phyloP scores from a whole-genome alignment of 2,113 vertebrate species.

The Macroglossus sobrinus region DNA sequence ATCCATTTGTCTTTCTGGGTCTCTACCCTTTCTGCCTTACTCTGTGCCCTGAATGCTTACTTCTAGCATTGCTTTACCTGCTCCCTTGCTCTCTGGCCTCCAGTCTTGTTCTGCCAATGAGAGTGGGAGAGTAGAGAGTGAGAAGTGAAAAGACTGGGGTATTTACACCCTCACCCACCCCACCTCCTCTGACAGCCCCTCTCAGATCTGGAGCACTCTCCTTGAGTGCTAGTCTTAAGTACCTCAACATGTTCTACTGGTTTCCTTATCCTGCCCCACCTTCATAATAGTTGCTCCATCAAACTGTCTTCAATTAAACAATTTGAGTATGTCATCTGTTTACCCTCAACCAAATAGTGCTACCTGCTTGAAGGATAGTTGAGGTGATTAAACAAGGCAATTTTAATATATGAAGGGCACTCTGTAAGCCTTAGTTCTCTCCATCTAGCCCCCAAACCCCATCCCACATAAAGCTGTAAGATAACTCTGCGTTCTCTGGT shows the following conservation, averaged over 20 bases:
- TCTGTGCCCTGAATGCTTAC: background rate
- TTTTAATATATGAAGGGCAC: background rate
- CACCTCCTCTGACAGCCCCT: background rate
- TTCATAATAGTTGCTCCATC: background rate
- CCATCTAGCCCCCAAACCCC: background rate
- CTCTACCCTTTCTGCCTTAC: background rate
- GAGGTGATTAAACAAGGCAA: background rate
- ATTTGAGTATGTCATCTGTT: background rate
- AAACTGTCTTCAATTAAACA: background rate
- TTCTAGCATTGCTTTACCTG: background rate
- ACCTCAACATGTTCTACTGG: too few relatives aligned
- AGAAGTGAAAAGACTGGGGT: background rate
- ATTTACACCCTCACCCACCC: background rate
- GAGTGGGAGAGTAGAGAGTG: background rate
- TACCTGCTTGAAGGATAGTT: background rate
- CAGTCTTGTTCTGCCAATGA: background rate
- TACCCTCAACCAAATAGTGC: background rate
- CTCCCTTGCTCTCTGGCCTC: background rate
- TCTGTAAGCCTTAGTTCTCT: background rate
- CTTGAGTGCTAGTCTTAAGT: background rate
- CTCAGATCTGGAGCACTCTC: background rate
- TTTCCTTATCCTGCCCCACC: background rate
- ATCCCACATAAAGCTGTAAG: background rate
- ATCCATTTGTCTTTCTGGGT: background rate
- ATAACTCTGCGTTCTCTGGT: background rate